A percentile compares a stretch with the other conserved stretches of the same genome.
Evolutionary conservation across 1,140 invertebrate genomes (phyloP).

Genomic region (Trichonephila inaurata): DNA sequence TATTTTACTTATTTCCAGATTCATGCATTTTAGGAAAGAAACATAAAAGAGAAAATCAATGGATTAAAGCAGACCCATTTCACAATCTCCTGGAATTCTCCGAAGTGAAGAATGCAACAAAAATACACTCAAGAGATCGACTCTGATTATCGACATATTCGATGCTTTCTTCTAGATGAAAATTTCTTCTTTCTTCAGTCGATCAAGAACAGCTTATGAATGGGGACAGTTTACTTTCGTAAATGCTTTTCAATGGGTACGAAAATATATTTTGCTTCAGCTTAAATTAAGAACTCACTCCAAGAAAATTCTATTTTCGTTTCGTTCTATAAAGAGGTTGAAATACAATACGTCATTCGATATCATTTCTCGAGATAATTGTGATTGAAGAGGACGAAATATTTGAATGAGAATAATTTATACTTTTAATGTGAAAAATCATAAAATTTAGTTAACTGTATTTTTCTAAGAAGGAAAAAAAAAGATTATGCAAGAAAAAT

Average conservation of each 20-base stretch:
- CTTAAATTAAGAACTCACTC: not conserved
- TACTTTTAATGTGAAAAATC: not conserved
- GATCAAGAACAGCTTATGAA: not conserved
- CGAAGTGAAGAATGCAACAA: slow-evolving; percentile 1
- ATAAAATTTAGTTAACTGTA: too few relatives aligned
- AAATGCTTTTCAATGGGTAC: not conserved
- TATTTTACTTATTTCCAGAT: not conserved
- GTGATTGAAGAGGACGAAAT: not conserved
- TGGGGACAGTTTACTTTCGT: not conserved
- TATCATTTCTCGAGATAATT: not conserved
- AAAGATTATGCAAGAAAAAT: too few relatives aligned
- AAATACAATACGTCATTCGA: not conserved
- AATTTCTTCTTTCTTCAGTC: not conserved
- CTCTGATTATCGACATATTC: slow-evolving; percentile 36
- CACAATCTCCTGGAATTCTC: not conserved
- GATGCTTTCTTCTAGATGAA: not conserved
- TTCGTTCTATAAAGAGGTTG: not conserved
- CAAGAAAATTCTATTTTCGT: not conserved
- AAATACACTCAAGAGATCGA: slow-evolving; percentile 28
- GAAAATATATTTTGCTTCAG: not conserved
- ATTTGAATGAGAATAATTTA: not conserved
- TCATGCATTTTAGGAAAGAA: not conserved
- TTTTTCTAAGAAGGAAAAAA: too few relatives aligned
- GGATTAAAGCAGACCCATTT: slow-evolving; percentile 25
- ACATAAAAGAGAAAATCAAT: not conserved